Conservation (phyloP, 1,140 invertebrate genomes). For the Chrysomallon squamiferum region DNA sequence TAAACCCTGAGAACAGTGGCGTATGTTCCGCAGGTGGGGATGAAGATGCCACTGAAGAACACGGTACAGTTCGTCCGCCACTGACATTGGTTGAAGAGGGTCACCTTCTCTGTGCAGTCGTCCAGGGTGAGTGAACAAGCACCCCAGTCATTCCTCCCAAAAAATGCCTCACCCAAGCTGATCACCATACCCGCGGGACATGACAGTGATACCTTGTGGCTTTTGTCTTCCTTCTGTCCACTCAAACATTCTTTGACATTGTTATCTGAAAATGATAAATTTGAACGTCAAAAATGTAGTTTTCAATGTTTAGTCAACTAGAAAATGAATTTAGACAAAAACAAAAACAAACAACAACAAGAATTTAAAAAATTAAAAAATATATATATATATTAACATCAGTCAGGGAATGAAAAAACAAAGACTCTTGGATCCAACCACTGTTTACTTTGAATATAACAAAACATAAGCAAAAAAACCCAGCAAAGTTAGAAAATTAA, state of each 20-base stretch:
- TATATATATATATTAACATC: too few species aligned
- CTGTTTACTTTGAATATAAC: too few species aligned
- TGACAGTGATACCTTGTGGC: conserved; percentile 15
- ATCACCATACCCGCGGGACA: conserved; percentile 25
- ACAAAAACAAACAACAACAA: too few species aligned
- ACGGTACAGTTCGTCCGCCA: conserved; percentile 26
- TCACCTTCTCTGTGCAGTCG: conserved; percentile 28
- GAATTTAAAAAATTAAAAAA: too few species aligned
- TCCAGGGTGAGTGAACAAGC: conserved; percentile 22
- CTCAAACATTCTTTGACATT: conserved; percentile 5
- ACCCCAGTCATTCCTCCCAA: conserved; percentile 26
- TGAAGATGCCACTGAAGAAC: conserved; percentile 23
- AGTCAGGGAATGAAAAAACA: too few species aligned
- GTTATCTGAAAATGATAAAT: conserved; percentile 8
- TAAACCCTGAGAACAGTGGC: conserved; percentile 33
- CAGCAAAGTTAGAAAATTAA: too few species aligned
- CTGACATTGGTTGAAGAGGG: conserved; percentile 24
- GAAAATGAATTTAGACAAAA: too few species aligned
- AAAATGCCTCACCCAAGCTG: conserved; percentile 24
- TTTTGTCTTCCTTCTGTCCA: conserved; percentile 10
- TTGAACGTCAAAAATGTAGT: too few species aligned
- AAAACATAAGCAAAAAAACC: too few species aligned
- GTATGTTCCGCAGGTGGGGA: conserved; percentile 26
- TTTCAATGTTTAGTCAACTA: too few species aligned
- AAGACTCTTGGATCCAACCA: too few species aligned